These are phyloP conservation scores for Crocallis elinguaria DNA, from an alignment of 2,888 invertebrate species.

Conservation along the genomic window DNA sequence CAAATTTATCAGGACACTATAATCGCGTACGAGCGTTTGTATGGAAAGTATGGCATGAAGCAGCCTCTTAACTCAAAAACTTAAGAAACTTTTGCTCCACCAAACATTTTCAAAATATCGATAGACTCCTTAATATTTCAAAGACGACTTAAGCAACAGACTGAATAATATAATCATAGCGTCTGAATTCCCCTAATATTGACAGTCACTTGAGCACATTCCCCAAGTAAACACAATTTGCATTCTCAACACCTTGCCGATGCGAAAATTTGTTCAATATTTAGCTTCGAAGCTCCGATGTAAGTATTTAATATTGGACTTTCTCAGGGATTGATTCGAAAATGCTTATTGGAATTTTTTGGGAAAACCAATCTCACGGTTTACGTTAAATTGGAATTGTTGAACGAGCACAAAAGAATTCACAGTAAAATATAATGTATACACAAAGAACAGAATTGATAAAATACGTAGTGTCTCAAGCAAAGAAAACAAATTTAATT, in stretches of 20 bases:
- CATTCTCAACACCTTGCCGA: slow-evolving; percentile 53
- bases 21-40: too few relatives aligned
- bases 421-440: background rate
- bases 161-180: slow-evolving; percentile 38
- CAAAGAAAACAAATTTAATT: too few relatives aligned
- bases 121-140: slow-evolving; percentile 12
- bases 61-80: too few relatives aligned
- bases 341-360: slow-evolving; percentile 31
- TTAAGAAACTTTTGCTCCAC: background rate
- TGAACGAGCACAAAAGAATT: slow-evolving; percentile 3
- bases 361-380: slow-evolving; percentile 10
- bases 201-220: slow-evolving; percentile 51
- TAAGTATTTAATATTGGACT: slow-evolving; percentile 33
- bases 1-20: too few relatives aligned
- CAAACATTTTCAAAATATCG: background rate
- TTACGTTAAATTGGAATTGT: slow-evolving; percentile 12
- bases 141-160: slow-evolving; percentile 28
- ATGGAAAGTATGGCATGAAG: too few relatives aligned
- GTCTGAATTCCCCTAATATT: slow-evolving; percentile 43
- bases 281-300: slow-evolving; percentile 37
- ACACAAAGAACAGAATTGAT: background rate
- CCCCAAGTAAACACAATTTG: slow-evolving; percentile 58
- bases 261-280: slow-evolving; percentile 40
- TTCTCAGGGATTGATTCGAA: slow-evolving; percentile 14
- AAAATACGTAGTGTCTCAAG: too few relatives aligned